Evolutionary conservation across 2,113 vertebrate species (phyloP), one percentile per base, ranked within the genome.

Genomic region (Scatophagus argus): DNA sequence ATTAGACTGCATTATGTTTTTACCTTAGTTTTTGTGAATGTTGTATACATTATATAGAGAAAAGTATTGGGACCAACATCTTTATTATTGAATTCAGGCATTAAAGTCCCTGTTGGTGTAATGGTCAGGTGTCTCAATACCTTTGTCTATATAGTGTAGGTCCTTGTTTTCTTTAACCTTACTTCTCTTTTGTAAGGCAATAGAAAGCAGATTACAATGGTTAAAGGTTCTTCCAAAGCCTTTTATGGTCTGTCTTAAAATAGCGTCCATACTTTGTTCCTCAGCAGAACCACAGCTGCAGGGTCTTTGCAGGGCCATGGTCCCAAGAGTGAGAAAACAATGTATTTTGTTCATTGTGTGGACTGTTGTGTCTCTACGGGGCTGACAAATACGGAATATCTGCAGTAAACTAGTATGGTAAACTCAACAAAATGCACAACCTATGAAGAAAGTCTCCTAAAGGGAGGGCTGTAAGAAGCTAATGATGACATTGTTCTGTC

Each of bases 271-370:
- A 5, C 17, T 69, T 81, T 65, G 43, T 69, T 75, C n/a, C 12
- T 58, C 44, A 65, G 29, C 52, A 87, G 67, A 74, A 36, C 65
- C 54, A 32, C 27, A 79, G 84, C 75, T 74, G 64, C 47, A 54
- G 61, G 85, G 59, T 76, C 16, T 67, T 80, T 73, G 29, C 77
- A 17, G 21, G 32, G 32, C 59, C 49, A 29, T 51, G 68, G 77
- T 41, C 79, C 82, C 74, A 46, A 29, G 67, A 80, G 69, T 43
- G 19, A 82, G 64, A 66, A 73, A 71, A 60, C 44, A 29, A 6
- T 74, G 69, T 75, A 31, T 31, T 78, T 65, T 69, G 49, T 60
- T 39, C 46, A 54, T 51, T 79, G 46, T 65, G 4, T 7, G 3
- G 77, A 76, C n/a, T 58, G 14, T 16, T n/a, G 21, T 25, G 44